Evolutionary conservation across 1,140 invertebrate species (phyloP), one percentile per base, ranked within the genome.

Genomic region (Catajapyx aquilonaris): DNA sequence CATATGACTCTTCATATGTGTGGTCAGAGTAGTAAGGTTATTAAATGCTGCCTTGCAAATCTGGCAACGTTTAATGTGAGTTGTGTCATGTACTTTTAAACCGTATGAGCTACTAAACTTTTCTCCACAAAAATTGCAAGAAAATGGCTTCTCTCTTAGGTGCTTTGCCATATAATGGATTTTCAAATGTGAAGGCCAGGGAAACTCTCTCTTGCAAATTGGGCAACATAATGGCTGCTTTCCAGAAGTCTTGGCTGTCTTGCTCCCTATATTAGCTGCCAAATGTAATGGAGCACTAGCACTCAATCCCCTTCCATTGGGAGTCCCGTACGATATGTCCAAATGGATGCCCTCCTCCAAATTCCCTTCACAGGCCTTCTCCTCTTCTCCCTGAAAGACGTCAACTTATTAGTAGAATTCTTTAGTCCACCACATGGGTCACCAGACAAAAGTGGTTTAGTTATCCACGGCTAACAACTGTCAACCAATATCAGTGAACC

Each of bases 1-100:
- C 0, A 65, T 63, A 50, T 73, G 70, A 4, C 69, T 72, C 50
- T 72, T 69, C 13, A 70, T 56, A 54, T 73, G 70, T 11, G 70
- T 69, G 3, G 69, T 45, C 9, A 73, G 55, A 52, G 72, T 73
- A 19, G 65, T 68, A 13, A 68, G 49, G 52, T 73, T 69, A 18
- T 69, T 69, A 53, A 73, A 73, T 13, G 67, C 64, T 18, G 68
- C 53, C 25, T 58, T 56, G 47, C 69, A 73, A 42, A 65, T 61
- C 9, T 52, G 46, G 46, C 69, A 73, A 31, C 72, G 69, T 3
- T 68, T 61, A 1, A 62, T 65, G 41, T 64, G 62, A 18, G 63
- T 65, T 19, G 61, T 45, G 37, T 64, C 57, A 45, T 64, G 61
- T 16, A 61, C 59, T 37, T 57, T 55, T 1, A 64, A 46, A n/a